Conservation (phyloP, 2,888 invertebrate genomes). For the Andrena flavipes region DNA sequence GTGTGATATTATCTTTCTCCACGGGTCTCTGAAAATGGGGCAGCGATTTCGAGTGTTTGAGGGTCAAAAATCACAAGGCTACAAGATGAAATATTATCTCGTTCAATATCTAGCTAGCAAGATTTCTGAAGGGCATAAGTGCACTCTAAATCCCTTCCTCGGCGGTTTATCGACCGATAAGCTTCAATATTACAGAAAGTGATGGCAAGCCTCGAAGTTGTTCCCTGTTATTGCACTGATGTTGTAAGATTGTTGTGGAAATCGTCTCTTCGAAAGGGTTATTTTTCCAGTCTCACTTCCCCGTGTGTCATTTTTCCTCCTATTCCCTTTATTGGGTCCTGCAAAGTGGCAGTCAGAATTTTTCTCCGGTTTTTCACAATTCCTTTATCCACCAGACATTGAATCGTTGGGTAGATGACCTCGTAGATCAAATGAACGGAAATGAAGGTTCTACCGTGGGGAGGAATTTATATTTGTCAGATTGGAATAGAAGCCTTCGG, state of each 20-base stretch:
- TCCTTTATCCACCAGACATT: no score
- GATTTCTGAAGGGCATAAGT: slow-evolving; percentile 33
- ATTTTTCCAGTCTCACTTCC: slow-evolving; percentile 7
- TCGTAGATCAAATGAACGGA: not conserved
- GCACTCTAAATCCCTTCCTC: slow-evolving; percentile 30
- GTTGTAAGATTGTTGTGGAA: slow-evolving; percentile 37
- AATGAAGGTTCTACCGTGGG: not conserved
- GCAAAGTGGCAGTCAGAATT: no score
- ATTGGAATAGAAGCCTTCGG: no score
- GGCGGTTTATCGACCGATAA: slow-evolving; percentile 16
- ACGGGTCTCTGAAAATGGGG: slow-evolving; percentile 14
- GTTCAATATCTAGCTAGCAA: slow-evolving; percentile 18
- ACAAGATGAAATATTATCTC: slow-evolving; percentile 47
- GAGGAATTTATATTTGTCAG: no score
- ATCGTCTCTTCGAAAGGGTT: not conserved
- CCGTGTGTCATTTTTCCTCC: not conserved
- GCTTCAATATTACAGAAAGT: slow-evolving; percentile 37
- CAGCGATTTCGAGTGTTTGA: slow-evolving; percentile 36
- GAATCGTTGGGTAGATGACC: no score
- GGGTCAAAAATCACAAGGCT: not conserved
- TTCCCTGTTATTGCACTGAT: slow-evolving; percentile 34
- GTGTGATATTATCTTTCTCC: slow-evolving; percentile 27
- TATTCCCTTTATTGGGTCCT: no score
- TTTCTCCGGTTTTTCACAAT: no score
- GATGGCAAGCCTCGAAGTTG: slow-evolving; percentile 29